Conservation (phyloP, 2,888 invertebrate genomes). For the Drosophila hawaiiensis region DNA sequence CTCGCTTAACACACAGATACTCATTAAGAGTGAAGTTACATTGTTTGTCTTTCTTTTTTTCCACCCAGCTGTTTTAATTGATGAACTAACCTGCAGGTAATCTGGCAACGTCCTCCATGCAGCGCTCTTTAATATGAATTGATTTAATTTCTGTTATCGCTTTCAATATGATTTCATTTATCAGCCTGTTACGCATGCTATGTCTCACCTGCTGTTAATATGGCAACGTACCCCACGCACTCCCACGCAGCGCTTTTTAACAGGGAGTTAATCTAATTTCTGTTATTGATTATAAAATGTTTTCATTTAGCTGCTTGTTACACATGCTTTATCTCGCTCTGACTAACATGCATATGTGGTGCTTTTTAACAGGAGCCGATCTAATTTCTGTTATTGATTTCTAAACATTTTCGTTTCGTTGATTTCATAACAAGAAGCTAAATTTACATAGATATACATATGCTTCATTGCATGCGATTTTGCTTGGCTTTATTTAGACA, state of each 20-base stretch:
- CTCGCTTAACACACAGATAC: constrained; percentile 47
- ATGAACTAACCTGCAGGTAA: constrained; percentile 25
- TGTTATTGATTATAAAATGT: constrained; percentile 46
- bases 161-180: constrained; percentile 54
- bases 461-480: constrained; percentile 59
- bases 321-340: neutral
- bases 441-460: constrained; percentile 35
- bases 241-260: neutral
- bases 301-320: constrained; percentile 40
- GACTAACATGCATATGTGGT: neutral
- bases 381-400: constrained; percentile 42
- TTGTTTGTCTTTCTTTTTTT: constrained; percentile 24
- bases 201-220: constrained; percentile 5
- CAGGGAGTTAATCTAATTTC: constrained; percentile 17
- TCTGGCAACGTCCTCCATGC: neutral
- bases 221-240: constrained; percentile 19
- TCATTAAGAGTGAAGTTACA: constrained; percentile 48
- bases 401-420: constrained; percentile 57
- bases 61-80: constrained; percentile 53
- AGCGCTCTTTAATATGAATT: neutral
- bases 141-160: constrained; percentile 34
- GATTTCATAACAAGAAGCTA: constrained; percentile 38
- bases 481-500: constrained; percentile 28
- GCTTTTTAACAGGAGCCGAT: constrained; percentile 3
- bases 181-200: neutral